phyloP scores from a whole-genome alignment of 2,113 vertebrate species.

The Lagopus muta region DNA sequence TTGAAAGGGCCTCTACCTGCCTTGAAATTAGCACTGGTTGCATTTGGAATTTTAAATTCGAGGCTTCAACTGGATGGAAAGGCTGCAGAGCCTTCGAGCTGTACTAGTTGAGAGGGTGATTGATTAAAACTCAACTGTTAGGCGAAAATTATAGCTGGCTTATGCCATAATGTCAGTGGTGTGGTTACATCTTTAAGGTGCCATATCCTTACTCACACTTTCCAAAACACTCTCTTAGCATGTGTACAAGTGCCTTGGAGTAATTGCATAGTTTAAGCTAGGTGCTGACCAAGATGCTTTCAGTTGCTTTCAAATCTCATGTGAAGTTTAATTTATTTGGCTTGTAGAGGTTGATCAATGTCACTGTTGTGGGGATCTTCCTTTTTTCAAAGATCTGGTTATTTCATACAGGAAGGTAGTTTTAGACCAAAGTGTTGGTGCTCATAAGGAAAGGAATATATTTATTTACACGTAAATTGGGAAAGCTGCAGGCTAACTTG shows the following conservation, averaged over 20 bases:
- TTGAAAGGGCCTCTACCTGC: not conserved
- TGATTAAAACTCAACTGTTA: not conserved
- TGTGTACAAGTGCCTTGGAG: not conserved
- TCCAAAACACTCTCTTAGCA: not conserved
- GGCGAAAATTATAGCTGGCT: not conserved
- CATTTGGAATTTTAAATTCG: not conserved
- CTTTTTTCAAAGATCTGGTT: not conserved
- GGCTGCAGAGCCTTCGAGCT: not conserved
- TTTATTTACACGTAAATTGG: not conserved
- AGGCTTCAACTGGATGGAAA: not conserved
- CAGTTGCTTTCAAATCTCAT: not conserved
- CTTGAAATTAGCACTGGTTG: not conserved
- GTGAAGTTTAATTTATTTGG: not conserved
- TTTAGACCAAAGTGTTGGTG: not conserved
- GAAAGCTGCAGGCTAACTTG: not conserved
- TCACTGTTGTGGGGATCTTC: rapidly evolving
- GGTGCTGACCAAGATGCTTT: not conserved
- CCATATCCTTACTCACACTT: not conserved
- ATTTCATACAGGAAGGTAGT: not conserved
- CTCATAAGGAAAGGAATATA: rapidly evolving
- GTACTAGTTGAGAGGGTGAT: not conserved
- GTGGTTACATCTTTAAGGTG: not conserved
- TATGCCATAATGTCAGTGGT: not conserved
- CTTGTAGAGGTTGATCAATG: not conserved
- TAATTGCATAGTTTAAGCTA: not conserved